Conservation (phyloP, 2,113 vertebrate genomes). For the Alosa alosa region DNA sequence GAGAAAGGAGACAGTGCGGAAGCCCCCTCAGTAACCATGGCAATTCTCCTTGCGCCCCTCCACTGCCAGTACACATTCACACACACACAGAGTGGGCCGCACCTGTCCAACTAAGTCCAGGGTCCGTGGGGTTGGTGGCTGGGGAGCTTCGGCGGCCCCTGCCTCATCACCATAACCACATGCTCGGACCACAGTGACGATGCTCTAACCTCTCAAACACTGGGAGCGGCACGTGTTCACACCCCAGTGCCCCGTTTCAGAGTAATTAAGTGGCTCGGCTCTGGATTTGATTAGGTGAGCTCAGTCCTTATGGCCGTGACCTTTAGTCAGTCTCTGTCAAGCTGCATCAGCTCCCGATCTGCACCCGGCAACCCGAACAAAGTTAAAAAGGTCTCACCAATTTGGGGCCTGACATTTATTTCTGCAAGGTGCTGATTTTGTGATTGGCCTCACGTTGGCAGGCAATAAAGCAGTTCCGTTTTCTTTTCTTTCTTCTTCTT, state of each 20-base stretch:
- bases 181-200: neutral
- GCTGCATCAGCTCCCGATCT: conserved; percentile 13
- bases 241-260: neutral
- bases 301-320: conserved; percentile 42
- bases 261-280: conserved; percentile 43
- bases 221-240: neutral
- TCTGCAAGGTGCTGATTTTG: conserved; percentile 30
- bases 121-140: neutral
- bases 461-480: conserved; percentile 43
- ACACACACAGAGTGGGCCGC: neutral
- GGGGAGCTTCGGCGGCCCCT: neutral
- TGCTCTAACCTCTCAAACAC: neutral
- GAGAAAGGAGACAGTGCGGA: neutral
- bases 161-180: neutral
- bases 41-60: conserved; percentile 65
- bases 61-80: neutral
- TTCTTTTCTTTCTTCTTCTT: neutral
- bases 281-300: conserved; percentile 31
- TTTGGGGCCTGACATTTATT: conserved; percentile 57
- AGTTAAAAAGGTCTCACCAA: conserved; percentile 40
- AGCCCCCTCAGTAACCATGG: conserved; percentile 75
- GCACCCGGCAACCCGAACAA: conserved; percentile 4
- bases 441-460: conserved; percentile 38
- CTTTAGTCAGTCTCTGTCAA: conserved; percentile 40
- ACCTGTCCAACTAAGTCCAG: neutral